Conservation (phyloP, 2,888 invertebrate genomes). For the Pristionchus fissidentatus region DNA sequence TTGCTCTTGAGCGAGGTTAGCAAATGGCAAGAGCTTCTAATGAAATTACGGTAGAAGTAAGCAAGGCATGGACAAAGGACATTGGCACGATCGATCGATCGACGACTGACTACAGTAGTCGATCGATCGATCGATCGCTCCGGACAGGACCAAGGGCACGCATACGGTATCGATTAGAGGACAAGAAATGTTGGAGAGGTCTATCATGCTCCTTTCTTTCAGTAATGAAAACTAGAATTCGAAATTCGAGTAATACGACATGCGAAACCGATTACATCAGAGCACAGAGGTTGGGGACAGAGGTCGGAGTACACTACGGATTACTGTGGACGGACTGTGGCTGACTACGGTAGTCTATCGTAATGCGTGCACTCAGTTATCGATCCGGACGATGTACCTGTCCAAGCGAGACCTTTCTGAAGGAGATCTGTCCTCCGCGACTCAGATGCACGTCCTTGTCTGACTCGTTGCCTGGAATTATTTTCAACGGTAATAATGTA, state of each 20-base stretch:
- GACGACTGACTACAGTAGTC: constrained; percentile 3
- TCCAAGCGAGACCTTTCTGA: constrained; percentile 48
- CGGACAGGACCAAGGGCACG: constrained; percentile 40
- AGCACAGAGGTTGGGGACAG: constrained; percentile 12
- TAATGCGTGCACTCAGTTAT: constrained; percentile 36
- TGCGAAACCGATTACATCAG: constrained; percentile 13
- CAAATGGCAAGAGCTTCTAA: background rate
- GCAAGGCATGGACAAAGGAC: background rate
- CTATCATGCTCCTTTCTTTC: constrained; percentile 29
- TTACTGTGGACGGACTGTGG: constrained; percentile 36
- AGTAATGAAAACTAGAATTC: constrained; percentile 29
- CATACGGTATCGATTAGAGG: constrained; percentile 26
- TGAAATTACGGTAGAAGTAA: constrained; percentile 7
- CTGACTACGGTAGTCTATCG: background rate
- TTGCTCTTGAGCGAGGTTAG: background rate
- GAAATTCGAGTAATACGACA: constrained; percentile 22
- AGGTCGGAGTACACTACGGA: constrained; percentile 2
- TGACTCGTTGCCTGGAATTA: constrained; percentile 43
- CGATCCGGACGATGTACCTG: constrained; percentile 41
- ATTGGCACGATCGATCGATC: background rate
- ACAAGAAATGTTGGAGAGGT: background rate
- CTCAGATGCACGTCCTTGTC: constrained; percentile 10
- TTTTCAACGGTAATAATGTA: background rate
- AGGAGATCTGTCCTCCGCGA: constrained; percentile 31
- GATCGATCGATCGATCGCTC: constrained; percentile 15